phyloP scores from a whole-genome alignment of 2,888 invertebrate genomes.

The Machimus rusticus region DNA sequence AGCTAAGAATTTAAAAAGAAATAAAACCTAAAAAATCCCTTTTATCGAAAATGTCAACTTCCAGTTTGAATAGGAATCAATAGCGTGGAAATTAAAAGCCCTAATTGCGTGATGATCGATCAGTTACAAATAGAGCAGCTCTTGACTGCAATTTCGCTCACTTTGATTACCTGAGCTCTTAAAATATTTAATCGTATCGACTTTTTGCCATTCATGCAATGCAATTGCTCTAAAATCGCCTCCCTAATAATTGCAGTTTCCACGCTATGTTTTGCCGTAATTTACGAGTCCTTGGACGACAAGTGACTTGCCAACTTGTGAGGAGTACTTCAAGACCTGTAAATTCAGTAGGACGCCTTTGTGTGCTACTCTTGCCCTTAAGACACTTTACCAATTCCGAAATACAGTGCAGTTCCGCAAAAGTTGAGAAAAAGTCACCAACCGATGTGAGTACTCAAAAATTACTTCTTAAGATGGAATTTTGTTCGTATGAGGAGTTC shows the following conservation, averaged over 20 bases:
- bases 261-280: conserved; percentile 50
- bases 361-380: background rate
- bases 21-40: background rate
- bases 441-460: conserved; percentile 2
- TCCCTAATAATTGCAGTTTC: conserved; percentile 50
- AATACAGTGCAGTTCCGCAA: conserved; percentile 8
- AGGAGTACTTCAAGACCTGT: background rate
- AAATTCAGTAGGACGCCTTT: background rate
- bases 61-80: background rate
- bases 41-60: background rate
- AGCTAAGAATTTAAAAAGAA: background rate
- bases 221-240: background rate
- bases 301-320: conserved; percentile 38
- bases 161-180: background rate
- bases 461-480: background rate
- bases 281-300: conserved; percentile 49
- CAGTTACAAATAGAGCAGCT: background rate
- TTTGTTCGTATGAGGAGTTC: background rate
- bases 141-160: background rate
- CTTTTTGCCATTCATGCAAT: background rate
- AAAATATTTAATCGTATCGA: background rate
- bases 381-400: background rate
- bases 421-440: background rate
- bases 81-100: background rate
- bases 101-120: background rate